phyloP scores from a whole-genome alignment of 2,797 vertebrate genomes.

The Parauchenoglanis ngamensis region DNA sequence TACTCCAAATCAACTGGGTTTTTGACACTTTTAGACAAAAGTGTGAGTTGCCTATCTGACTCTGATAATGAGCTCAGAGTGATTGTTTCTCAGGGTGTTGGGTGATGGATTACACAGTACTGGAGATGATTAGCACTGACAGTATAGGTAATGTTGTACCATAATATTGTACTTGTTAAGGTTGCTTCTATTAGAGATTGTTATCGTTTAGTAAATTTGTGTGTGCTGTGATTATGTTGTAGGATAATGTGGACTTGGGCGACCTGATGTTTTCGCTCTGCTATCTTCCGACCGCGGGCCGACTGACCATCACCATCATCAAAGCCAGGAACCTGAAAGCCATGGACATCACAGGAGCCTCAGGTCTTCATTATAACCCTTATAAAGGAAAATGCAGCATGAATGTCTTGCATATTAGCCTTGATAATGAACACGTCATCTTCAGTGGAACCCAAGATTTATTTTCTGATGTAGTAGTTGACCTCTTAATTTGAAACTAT shows the following conservation, averaged over 20 bases:
- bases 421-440: neutral
- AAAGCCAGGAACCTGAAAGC: slow-evolving; percentile 98
- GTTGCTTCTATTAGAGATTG: neutral
- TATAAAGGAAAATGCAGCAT: neutral
- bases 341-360: slow-evolving; percentile 99
- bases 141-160: neutral
- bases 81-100: neutral
- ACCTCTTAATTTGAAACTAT: neutral
- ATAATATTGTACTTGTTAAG: neutral
- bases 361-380: slow-evolving; percentile 73
- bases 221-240: slow-evolving; percentile 31
- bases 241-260: slow-evolving; percentile 84
- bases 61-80: slow-evolving; percentile 18
- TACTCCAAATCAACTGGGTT: neutral
- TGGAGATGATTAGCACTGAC: neutral
- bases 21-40: slow-evolving; percentile 5
- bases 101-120: neutral
- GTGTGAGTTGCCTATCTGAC: slow-evolving; percentile 8
- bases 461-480: neutral
- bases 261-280: slow-evolving; percentile 99
- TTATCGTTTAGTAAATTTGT: neutral
- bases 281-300: slow-evolving; percentile 95
- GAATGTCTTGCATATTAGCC: neutral
- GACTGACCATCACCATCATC: slow-evolving; percentile 97
- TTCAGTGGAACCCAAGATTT: neutral